Percentiles rank a stretch among this genome's conserved stretches.
phyloP scores from a whole-genome alignment of 2,113 vertebrate species.

The Apeltes quadracus region DNA sequence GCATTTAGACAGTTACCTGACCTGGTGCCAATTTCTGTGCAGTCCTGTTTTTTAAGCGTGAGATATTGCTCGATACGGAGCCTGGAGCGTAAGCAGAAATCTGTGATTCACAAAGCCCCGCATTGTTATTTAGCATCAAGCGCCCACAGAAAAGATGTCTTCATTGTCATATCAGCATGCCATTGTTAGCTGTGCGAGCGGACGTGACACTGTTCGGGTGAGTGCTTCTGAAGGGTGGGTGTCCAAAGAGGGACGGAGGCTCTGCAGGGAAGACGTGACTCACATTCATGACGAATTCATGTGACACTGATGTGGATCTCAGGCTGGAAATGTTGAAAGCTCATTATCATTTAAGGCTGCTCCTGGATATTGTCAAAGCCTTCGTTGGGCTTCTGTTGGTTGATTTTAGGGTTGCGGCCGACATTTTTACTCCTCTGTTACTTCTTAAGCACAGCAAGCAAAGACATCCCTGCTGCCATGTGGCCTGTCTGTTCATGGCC shows the following conservation, averaged over 20 bases:
- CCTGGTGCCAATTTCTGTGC: neutral
- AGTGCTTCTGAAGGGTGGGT: neutral
- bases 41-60: neutral
- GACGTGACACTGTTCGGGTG: slow-evolving; percentile 3
- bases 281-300: slow-evolving; percentile 13
- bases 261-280: slow-evolving; percentile 18
- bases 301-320: neutral
- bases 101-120: slow-evolving; percentile 17
- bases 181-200: neutral
- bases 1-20: neutral
- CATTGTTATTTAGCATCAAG: neutral
- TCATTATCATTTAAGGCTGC: neutral
- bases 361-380: neutral
- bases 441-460: neutral
- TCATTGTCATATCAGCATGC: neutral
- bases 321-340: neutral
- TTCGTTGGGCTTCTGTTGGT: neutral
- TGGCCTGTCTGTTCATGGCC: too few relatives aligned
- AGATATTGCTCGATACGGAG: neutral
- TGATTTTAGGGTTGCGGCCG: neutral
- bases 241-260: slow-evolving; percentile 9
- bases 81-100: neutral
- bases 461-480: too few relatives aligned
- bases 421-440: neutral
- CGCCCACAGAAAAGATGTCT: slow-evolving; percentile 38